Evolutionary conservation across 1,140 invertebrate genomes (phyloP), one percentile per base, ranked within the genome.

Genomic region (Spodoptera litura): DNA sequence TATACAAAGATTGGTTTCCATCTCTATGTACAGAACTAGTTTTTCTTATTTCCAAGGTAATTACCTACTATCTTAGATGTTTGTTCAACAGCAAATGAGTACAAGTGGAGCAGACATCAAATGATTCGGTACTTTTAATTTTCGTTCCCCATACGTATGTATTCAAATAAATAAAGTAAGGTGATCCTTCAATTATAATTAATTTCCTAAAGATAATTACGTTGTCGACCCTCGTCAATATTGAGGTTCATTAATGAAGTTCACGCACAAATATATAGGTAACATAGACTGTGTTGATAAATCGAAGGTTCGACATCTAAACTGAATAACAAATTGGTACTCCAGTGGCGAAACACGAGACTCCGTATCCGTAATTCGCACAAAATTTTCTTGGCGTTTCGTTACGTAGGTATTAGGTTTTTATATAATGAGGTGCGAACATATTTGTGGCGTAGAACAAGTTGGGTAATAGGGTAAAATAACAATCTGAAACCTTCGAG

Each of bases 211-310:
- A 64, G 62, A 64, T 64, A 38, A 64, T 64, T 64, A 64, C 62
- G 38, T 12, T 64, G 62, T 64, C 62, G 38, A 64, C 62, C 62
- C 62, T 64, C 62, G 44, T 66, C 62, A 66, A 66, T 66, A 66
- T 20, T 20, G n/a, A 10, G n/a, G 10, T 25, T 44, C 62, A 51
- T 66, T 66, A 66, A 66, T 49, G 38, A 49, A 66, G n/a, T 51
- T 49, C 6, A 15, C 35, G 44, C 62, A 25, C 53, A 13, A 55
- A n/a, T 55, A n/a, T 13, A 55, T n/a, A 13, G 5, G 61, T 35
- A n/a, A 66, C 27, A 49, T 3, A 66, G 62, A 13, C 27, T 12
- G 27, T 49, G 38, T 66, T 51, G 62, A 66, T 66, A 66, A 49
- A 66, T 51, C 62, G 62, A 49, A 15, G 44, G 35, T 49, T 66